Evolutionary conservation across 2,113 vertebrate genomes (phyloP), one percentile per base, ranked within the genome.

Genomic region (Aplodontia rufa): DNA sequence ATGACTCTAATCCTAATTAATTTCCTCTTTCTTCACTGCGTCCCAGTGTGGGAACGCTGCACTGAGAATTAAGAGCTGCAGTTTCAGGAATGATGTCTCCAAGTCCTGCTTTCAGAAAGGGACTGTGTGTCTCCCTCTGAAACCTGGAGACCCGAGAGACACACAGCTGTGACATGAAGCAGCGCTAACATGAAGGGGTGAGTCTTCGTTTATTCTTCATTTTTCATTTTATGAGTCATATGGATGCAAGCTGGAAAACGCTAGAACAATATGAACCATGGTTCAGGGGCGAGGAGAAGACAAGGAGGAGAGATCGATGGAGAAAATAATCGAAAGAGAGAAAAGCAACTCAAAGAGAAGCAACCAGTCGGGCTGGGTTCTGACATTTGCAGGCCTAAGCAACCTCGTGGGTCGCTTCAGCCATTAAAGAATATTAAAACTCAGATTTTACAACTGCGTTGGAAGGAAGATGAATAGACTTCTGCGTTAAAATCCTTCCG

Each of bases 1-100:
- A 47, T 96, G 96, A 96, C 96, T 94, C 87, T 95, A 95, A 97
- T 96, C 97, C 95, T 92, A 91, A 93, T 96, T 92, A 96, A 86
- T 58, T 30, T 95, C 45, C 28, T 0, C 58, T n/a, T 3, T 94
- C 87, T 82, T 75, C 28, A n/a, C 85, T 88, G 80, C 1, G 78
- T 62, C 51, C 66, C 76, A 24, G 37, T 53, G 55, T 79, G 87
- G 82, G 35, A 64, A 74, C n/a, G n/a, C n/a, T n/a, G n/a, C n/a
- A n/a, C n/a, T n/a, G n/a, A n/a, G n/a, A n/a, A n/a, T n/a, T n/a
- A n/a, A n/a, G n/a, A n/a, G n/a, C n/a, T n/a, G n/a, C n/a, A n/a
- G 28, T 82, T 86, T 75, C 0, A 2, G 78, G 79, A 91, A 40
- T 8, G 40, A 64, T 51, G 74, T 82, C 81, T 69, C n/a, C 64